A percentile compares a stretch with the other conserved stretches of the same genome.
Conservation (phyloP, 1,140 invertebrate species). For the Branchinecta lindahli region DNA sequence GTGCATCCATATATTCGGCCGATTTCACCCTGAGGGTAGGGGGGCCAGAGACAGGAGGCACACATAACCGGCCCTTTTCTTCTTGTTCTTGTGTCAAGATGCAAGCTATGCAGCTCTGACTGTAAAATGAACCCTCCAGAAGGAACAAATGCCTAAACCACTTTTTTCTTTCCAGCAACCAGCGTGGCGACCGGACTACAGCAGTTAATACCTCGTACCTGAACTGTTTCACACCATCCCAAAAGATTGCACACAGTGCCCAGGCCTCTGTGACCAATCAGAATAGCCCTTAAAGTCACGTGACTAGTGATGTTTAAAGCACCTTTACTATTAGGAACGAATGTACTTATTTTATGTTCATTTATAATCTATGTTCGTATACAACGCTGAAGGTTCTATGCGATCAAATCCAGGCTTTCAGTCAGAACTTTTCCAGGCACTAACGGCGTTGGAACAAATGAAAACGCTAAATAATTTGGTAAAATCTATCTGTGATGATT, state of each 20-base stretch:
- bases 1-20: no score
- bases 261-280: not conserved
- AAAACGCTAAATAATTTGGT: no score
- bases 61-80: no score
- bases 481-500: no score
- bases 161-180: conserved; percentile 1
- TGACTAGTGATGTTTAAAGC: not conserved
- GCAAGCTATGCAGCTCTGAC: not conserved
- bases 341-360: not conserved
- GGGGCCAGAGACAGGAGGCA: no score
- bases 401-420: no score
- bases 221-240: no score
- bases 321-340: not conserved
- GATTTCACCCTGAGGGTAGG: not conserved
- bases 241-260: no score
- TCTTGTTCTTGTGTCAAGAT: not conserved
- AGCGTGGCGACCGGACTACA: not conserved
- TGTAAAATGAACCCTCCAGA: not conserved
- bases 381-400: not conserved
- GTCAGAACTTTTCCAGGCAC: no score
- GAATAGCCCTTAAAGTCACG: not conserved
- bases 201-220: not conserved
- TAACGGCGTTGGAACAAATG: no score
- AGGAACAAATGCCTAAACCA: not conserved
- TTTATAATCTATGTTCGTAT: not conserved